phyloP scores from a whole-genome alignment of 2,888 invertebrate species.

The Siphlonurus alternatus region DNA sequence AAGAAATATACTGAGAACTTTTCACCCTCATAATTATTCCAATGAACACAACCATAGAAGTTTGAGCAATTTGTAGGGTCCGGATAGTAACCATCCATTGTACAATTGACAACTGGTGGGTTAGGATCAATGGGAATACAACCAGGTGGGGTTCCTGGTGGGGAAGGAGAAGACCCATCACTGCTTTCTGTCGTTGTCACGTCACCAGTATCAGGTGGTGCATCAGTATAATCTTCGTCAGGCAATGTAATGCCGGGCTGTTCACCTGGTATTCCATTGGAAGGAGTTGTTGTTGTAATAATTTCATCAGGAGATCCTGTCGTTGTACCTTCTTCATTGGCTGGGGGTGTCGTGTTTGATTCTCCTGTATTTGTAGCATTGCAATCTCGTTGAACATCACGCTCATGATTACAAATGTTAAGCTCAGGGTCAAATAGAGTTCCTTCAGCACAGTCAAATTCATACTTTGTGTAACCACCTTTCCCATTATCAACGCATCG shows the following conservation, averaged over 20 bases:
- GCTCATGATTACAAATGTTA: constrained; percentile 36
- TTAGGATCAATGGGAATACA: constrained; percentile 2
- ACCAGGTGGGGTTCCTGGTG: constrained; percentile 9
- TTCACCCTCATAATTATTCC: constrained; percentile 32
- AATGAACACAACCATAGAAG: constrained; percentile 60
- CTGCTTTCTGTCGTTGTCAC: too few relatives aligned
- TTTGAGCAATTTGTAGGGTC: constrained; percentile 50
- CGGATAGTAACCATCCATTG: constrained; percentile 51
- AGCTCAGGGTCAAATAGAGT: constrained; percentile 40
- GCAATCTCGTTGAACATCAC: constrained; percentile 20
- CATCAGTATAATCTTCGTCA: not conserved
- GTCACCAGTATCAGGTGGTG: not conserved
- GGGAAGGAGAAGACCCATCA: not conserved
- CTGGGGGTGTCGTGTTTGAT: constrained; percentile 6
- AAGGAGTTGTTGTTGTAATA: constrained; percentile 9
- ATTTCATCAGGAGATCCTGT: constrained; percentile 7
- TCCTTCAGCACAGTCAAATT: constrained; percentile 36
- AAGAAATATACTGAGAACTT: constrained; percentile 45
- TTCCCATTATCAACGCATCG: constrained; percentile 45
- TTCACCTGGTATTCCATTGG: constrained; percentile 11
- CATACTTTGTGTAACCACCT: constrained; percentile 30
- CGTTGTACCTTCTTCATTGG: constrained; percentile 9
- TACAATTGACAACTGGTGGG: constrained; percentile 29
- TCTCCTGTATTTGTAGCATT: constrained; percentile 8
- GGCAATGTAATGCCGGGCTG: constrained; percentile 5